A percentile compares a stretch with the other conserved stretches of the same genome.
These are phyloP conservation scores for Porites cylindrica DNA, from an alignment of 92 coral and sea anemone genomes.

Conservation along the genomic window DNA sequence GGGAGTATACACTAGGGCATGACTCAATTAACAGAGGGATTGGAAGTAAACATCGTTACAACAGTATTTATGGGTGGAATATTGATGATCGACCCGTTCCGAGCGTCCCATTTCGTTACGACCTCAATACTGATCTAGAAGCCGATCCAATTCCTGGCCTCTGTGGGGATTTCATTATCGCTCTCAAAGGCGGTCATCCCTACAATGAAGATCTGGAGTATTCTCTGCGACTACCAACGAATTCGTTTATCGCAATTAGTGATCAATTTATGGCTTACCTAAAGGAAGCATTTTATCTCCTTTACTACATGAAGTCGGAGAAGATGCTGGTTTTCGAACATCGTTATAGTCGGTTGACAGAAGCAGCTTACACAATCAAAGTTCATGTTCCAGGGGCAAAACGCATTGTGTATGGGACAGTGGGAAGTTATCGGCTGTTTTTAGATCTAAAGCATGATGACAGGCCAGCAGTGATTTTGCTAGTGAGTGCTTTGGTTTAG, in stretches of 20 bases:
- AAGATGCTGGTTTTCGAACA: not conserved
- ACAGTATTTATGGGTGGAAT: too few species aligned
- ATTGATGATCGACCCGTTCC: not conserved
- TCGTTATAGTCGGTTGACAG: not conserved
- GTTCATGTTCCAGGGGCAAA: conserved; percentile 33
- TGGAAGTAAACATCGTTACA: not conserved
- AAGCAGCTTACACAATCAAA: not conserved
- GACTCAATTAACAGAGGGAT: conserved; percentile 20
- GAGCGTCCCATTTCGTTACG: not conserved
- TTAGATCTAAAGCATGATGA: too few species aligned
- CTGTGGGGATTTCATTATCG: not conserved
- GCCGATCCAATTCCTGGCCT: not conserved
- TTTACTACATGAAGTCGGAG: not conserved
- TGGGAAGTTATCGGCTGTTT: not conserved
- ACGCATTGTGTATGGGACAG: not conserved
- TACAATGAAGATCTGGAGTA: not conserved
- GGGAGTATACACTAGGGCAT: not conserved
- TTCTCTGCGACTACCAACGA: not conserved
- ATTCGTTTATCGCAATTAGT: not conserved
- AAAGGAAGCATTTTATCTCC: not conserved
- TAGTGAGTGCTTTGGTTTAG: not conserved
- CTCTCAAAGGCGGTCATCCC: not conserved
- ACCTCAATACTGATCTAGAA: not conserved
- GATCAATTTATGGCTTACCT: not conserved
- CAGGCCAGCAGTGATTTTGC: not conserved